Base-by-base conservation (phyloP, 2,888 invertebrate genomes). In the Aricia artaxerxes region DNA sequence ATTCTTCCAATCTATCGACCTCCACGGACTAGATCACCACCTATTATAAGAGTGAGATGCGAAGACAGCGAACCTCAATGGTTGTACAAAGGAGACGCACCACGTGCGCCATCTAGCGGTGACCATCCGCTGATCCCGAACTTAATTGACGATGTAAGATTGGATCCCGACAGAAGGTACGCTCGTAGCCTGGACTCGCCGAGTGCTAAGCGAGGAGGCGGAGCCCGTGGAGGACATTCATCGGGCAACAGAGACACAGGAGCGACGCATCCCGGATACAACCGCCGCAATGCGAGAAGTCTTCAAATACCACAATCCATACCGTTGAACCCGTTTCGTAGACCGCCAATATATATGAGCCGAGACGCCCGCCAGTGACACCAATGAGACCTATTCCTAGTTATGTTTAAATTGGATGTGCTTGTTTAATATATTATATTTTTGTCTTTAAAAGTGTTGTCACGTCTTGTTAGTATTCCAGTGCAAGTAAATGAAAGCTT, bases 261-360 rank as follows among this genome's bases (percentile, higher is more conserved):
- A 6, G 80, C 86, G 5, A 87, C 88, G 4, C 87, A 88, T 80
- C 87, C 89, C 11, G 89, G 88, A 13, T 88, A 88, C 81, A 88
- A 89, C 78, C 85, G 87, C 4, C 86, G 89, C 35, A 87, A 90
- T 73, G 83, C 88, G 9, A 60, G 73, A 44, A 78, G 76, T 53
- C 53, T 35, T 49, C 35, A 35, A 31, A 11, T 49, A 5, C 40
- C 38, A 1, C 44, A 40, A 13, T 13, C 16, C n/a, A 13, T 13
- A 16, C 49, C n/a, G 35, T 49, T 24, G 2, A 44, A 73, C 5
- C 73, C 73, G 24, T 49, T 73, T 31, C 44, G n/a, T 13, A 35
- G 1, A 35, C 69, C 35, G 31, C 69, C 69, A 69, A 35, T 69
- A 35, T 69, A 24, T 69, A 69, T 13, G 69, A 69, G 35, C 76